Evolutionary conservation across 2,888 invertebrate species (phyloP).

Genomic region (Chalcosyrphus nemorum): DNA sequence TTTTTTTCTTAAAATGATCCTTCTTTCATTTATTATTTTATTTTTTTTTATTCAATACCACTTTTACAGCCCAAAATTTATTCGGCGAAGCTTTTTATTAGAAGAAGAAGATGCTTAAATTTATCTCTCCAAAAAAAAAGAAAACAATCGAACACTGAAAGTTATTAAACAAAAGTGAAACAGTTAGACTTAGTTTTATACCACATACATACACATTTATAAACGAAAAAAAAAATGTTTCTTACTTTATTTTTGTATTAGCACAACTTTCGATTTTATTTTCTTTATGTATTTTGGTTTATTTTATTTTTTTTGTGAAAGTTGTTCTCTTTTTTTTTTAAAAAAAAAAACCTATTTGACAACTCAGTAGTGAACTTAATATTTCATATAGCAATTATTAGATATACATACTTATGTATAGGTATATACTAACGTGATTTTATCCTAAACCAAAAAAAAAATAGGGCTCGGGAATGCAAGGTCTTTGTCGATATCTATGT

Average conservation of each 20-base stretch:
- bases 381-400: constrained; percentile 19
- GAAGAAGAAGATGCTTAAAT: not conserved
- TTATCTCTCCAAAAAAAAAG: constrained; percentile 2
- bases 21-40: constrained; percentile 21
- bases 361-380: constrained; percentile 23
- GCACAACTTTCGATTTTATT: constrained; percentile 32
- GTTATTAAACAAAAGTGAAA: constrained; percentile 28
- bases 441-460: constrained; percentile 43
- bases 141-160: constrained; percentile 27
- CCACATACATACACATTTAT: constrained; percentile 32
- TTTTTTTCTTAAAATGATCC: constrained; percentile 18
- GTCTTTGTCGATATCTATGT: not conserved
- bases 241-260: constrained; percentile 31
- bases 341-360: constrained; percentile 9
- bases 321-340: constrained; percentile 31
- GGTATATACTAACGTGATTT: constrained; percentile 51
- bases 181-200: constrained; percentile 58
- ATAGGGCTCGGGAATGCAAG: not conserved
- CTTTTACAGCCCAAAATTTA: constrained; percentile 27
- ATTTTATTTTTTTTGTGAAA: constrained; percentile 36
- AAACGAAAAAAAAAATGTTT: constrained; percentile 38
- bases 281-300: not conserved
- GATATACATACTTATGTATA: constrained; percentile 1
- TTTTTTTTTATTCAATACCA: constrained; percentile 23
- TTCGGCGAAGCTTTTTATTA: constrained; percentile 15